Base-by-base conservation (phyloP, 2,797 vertebrate genomes). In the Poeciliopsis paucimaculata region DNA sequence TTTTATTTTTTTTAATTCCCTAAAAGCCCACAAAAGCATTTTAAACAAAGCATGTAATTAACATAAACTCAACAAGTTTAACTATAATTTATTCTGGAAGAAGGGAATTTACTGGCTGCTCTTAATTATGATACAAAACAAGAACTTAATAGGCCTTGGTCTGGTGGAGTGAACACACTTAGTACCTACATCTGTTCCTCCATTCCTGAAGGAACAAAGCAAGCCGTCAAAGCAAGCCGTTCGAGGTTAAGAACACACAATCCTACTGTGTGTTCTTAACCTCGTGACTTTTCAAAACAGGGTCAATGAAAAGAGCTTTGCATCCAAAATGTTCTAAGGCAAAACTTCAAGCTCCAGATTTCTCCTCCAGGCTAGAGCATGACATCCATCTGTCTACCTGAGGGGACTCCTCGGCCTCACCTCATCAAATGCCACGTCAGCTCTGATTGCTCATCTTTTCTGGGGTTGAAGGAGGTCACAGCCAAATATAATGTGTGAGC, bases 401-500 rank as follows among this genome's bases (percentile, higher is more conserved):
- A 75, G 71, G 84, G 57, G 53, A 76, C 55, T 81, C 82, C 82
- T 57, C 73, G 57, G 34, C 57, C 3, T 83, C 68, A 77, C 74
- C 82, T 46, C 77, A 81, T 88, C 80, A 80, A 81, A 88, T 80
- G 80, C 77, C 83, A 82, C 60, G 62, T 82, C 74, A 71, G 79
- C 76, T 74, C 68, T 13, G 5, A 23, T 28, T 53, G 51, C 62
- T 79, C 81, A 82, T 92, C 80, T 81, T 57, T 87, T 84, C 80
- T 73, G 39, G 62, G 75, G 31, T 51, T 31, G 79, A 12, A 76
- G 70, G 74, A 66, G 55, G 68, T 76, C 60, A 76, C 18, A 77
- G 79, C 73, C 74, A 83, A 88, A 89, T 86, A 86, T 82, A 77
- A 88, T 73, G 78, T 57, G 23, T 31, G 81, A 71, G 84, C 83